phyloP scores from a whole-genome alignment of 2,888 invertebrate genomes.

The Leptopilina syphax region DNA sequence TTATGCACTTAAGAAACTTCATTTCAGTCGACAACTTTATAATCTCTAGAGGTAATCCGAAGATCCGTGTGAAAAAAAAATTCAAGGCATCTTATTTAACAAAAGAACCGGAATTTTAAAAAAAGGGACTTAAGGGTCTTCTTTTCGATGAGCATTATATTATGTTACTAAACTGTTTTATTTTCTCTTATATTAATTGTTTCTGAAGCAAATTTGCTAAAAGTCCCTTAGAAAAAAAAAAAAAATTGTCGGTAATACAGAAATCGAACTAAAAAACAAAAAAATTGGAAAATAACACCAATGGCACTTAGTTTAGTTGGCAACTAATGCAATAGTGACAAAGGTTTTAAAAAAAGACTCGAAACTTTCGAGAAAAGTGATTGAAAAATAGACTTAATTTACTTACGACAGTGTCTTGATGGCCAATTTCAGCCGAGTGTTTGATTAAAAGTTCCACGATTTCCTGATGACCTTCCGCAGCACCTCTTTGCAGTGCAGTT shows the following conservation, averaged over 20 bases:
- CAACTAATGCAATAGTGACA: too few species aligned
- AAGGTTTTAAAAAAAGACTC: too few species aligned
- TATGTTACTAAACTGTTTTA: too few species aligned
- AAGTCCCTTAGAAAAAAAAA: too few species aligned
- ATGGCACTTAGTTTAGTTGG: too few species aligned
- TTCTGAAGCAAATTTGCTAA: too few species aligned
- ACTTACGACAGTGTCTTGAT: conserved; percentile 86
- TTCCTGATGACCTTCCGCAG: conserved; percentile 89
- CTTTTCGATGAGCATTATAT: neutral
- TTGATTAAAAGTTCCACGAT: conserved; percentile 85
- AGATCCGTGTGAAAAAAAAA: neutral
- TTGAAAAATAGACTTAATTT: neutral
- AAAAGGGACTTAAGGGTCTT: neutral
- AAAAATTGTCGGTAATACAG: too few species aligned
- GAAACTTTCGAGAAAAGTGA: too few species aligned
- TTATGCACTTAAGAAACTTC: conserved; percentile 2
- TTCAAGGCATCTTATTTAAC: neutral
- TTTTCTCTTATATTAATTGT: too few species aligned
- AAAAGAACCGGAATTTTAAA: neutral
- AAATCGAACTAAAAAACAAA: too few species aligned
- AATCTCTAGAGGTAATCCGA: neutral
- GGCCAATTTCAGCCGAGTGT: conserved; percentile 83
- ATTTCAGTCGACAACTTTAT: neutral
- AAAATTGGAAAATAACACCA: too few species aligned
- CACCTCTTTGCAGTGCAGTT: conserved; percentile 87